phyloP scores from a whole-genome alignment of 2,888 invertebrate genomes.

The Bombylius discolor region DNA sequence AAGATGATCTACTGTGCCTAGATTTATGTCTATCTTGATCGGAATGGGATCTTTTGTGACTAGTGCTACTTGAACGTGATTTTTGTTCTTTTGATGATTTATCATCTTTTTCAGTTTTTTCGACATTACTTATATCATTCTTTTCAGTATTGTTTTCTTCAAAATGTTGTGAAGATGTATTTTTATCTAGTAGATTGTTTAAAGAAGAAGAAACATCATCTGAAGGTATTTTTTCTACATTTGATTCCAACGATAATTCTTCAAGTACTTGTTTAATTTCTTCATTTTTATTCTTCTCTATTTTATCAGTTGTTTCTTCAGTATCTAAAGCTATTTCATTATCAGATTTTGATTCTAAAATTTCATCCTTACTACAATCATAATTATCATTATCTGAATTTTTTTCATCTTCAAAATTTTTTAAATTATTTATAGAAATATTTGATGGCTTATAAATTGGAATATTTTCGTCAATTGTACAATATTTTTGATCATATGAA shows the following conservation, averaged over 20 bases:
- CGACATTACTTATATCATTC: not conserved
- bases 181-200: too few relatives aligned
- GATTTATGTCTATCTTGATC: too few relatives aligned
- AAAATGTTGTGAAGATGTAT: not conserved
- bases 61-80: too few relatives aligned
- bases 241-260: too few relatives aligned
- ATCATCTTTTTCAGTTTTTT: not conserved
- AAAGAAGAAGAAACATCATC: too few relatives aligned
- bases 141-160: not conserved
- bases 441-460: conserved; percentile 31
- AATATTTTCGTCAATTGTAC: conserved; percentile 13
- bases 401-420: not conserved
- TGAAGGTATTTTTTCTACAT: too few relatives aligned
- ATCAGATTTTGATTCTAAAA: not conserved
- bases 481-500: conserved; percentile 16
- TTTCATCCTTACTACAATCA: too few relatives aligned
- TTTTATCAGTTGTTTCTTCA: too few relatives aligned
- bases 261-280: too few relatives aligned
- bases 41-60: too few relatives aligned
- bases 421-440: not conserved
- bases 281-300: too few relatives aligned
- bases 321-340: not conserved
- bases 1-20: not conserved
- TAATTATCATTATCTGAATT: too few relatives aligned
- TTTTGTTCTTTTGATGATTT: not conserved